Conservation (phyloP, 2,113 vertebrate species). For the Nycticebus coucang region DNA sequence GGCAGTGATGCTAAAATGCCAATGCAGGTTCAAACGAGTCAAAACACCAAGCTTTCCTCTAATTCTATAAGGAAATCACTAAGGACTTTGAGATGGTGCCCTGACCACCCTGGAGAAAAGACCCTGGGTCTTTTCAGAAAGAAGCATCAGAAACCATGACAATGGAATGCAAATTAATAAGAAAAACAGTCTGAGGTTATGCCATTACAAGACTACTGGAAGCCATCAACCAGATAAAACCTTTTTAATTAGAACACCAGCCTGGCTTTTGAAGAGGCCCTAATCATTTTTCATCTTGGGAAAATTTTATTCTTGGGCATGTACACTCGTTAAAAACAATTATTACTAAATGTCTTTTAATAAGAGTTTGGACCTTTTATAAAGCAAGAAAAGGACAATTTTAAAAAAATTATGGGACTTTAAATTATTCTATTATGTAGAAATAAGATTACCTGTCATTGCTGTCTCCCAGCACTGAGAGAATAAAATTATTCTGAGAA, state of each 20-base stretch:
- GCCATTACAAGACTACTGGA: conserved; percentile 20
- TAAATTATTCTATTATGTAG: neutral
- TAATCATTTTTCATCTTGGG: conserved; percentile 39
- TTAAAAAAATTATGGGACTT: conserved; percentile 2
- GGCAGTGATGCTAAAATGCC: neutral
- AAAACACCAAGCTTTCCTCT: neutral
- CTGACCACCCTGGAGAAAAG: neutral
- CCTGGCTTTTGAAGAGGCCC: neutral
- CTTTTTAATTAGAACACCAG: conserved; percentile 3
- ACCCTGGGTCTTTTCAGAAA: neutral
- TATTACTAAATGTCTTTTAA: neutral
- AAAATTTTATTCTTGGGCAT: conserved; percentile 49
- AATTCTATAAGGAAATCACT: neutral
- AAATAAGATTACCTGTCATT: neutral
- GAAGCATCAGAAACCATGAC: neutral
- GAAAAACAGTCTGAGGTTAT: conserved; percentile 9
- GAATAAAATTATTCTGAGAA: neutral
- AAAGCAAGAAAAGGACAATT: conserved; percentile 20
- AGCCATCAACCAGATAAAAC: conserved; percentile 28
- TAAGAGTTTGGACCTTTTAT: neutral
- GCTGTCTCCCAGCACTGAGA: neutral
- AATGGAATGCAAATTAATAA: conserved; percentile 38
- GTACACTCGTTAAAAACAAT: conserved; percentile 45
- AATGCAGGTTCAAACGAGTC: neutral
- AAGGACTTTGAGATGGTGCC: neutral